Evolutionary conservation across 2,888 invertebrate species (phyloP).

Genomic region (Encarsia formosa): DNA sequence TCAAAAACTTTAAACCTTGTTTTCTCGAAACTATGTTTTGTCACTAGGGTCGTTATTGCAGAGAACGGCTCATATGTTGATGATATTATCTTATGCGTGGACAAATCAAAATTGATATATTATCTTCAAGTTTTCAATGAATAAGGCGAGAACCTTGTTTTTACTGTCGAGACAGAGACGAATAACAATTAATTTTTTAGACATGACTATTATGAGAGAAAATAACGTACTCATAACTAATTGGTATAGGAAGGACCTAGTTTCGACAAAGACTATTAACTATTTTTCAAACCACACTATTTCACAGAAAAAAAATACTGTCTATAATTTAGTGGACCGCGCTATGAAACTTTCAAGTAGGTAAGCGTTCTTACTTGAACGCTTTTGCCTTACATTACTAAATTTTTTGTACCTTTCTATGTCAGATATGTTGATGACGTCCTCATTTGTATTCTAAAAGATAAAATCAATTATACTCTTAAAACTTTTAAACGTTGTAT

Average conservation of each 20-base stretch:
- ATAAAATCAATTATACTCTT: no score
- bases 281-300: not conserved
- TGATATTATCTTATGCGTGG: not conserved
- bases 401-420: no score
- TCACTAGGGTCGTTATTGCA: no score
- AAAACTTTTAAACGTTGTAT: no score
- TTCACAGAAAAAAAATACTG: not conserved
- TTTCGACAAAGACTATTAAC: not conserved
- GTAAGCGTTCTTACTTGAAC: no score
- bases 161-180: not conserved
- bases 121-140: not conserved
- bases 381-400: no score
- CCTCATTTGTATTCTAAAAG: no score
- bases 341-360: not conserved
- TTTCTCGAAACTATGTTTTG: no score
- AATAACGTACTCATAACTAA: not conserved
- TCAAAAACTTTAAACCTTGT: no score
- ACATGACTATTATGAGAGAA: not conserved
- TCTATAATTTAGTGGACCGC: not conserved
- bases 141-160: not conserved
- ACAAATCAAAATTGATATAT: not conserved
- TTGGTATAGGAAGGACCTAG: not conserved
- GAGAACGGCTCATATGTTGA: no score
- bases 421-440: no score
- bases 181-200: not conserved